A percentile compares a stretch with the other conserved stretches of the same genome.
Evolutionary conservation across 2,797 vertebrate genomes (phyloP).

Genomic region (Hylomyscus alleni): DNA sequence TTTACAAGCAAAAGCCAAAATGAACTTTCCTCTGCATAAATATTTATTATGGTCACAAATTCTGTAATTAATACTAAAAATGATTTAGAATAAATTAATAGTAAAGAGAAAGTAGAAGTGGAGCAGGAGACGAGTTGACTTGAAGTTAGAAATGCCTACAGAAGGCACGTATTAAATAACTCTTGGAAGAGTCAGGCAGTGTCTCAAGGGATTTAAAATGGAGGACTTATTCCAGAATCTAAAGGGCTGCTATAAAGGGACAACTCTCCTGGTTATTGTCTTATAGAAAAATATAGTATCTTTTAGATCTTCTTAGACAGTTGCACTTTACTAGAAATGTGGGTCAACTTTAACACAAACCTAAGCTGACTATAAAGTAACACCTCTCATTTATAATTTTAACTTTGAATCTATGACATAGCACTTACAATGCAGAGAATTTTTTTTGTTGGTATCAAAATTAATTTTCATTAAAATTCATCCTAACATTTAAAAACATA

Average conservation of each 20-base stretch:
- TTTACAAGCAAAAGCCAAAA: not conserved
- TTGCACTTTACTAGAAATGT: not conserved
- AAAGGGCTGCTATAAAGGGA: not conserved
- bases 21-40: not conserved
- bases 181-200: not conserved
- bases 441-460: conserved; percentile 2
- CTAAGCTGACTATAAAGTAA: not conserved
- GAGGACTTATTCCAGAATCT: not conserved
- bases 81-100: not conserved
- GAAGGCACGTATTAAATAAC: not conserved
- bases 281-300: not conserved
- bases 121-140: not conserved
- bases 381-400: not conserved
- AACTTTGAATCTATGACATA: not conserved
- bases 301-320: not conserved
- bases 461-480: conserved; percentile 8
- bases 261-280: not conserved
- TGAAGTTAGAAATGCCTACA: not conserved
- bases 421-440: conserved; percentile 4
- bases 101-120: not conserved
- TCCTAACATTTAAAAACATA: conserved; percentile 10
- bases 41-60: not conserved
- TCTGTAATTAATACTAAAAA: not conserved
- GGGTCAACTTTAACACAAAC: conserved; percentile 13
- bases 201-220: not conserved